phyloP scores from a whole-genome alignment of 2,113 vertebrate genomes.

The Crotalus helleri region DNA sequence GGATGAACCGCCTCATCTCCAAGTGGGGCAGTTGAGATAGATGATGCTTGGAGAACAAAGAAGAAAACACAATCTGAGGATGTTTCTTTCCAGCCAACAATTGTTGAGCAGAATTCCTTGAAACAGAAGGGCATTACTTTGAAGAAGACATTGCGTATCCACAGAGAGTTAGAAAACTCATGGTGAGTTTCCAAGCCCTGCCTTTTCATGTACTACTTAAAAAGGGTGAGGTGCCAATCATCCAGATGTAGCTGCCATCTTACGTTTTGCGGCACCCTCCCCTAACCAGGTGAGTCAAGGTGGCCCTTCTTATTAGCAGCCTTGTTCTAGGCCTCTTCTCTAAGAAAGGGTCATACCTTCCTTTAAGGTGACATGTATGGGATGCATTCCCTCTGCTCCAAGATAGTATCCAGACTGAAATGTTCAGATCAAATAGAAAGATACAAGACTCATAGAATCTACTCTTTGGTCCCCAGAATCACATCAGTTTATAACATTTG shows the following conservation, averaged over 20 bases:
- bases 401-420: background rate
- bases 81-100: background rate
- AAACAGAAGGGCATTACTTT: background rate
- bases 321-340: background rate
- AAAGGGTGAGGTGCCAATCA: background rate
- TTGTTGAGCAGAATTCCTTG: background rate
- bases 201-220: background rate
- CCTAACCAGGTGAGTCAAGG: background rate
- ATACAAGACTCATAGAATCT: background rate
- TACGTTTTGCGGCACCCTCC: background rate
- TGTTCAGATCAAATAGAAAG: background rate
- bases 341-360: no score
- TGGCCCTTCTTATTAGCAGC: background rate
- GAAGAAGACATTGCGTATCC: background rate
- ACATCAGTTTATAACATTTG: background rate
- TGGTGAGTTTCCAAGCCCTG: background rate
- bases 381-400: background rate
- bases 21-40: slow-evolving; percentile 18
- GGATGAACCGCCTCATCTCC: slow-evolving; percentile 15
- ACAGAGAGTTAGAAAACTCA: background rate
- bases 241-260: background rate
- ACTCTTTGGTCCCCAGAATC: background rate
- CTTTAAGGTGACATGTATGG: background rate
- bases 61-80: background rate
- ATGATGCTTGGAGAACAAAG: background rate